Evolutionary conservation across 2,888 invertebrate species (phyloP).

Genomic region (Camptogramma bilineatum): DNA sequence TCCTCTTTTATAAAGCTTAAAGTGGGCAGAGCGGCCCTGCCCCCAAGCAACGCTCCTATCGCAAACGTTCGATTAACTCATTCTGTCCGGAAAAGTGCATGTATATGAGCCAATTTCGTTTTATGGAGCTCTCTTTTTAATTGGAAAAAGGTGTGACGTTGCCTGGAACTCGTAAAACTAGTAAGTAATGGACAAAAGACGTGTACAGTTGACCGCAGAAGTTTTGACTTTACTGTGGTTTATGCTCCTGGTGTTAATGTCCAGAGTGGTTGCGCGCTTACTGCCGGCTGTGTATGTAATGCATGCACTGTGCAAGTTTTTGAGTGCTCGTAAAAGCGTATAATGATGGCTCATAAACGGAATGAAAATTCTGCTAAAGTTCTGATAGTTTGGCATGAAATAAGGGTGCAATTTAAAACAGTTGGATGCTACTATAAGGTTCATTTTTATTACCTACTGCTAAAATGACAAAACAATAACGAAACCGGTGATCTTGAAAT

Average conservation of each 20-base stretch:
- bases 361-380: conserved; percentile 21
- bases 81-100: conserved; percentile 53
- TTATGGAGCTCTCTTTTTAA: conserved; percentile 40
- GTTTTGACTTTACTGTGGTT: conserved; percentile 18
- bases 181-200: conserved; percentile 31
- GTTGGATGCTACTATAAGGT: neutral
- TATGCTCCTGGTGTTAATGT: conserved; percentile 26
- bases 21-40: neutral
- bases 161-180: conserved; percentile 27
- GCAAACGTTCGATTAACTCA: conserved; percentile 62
- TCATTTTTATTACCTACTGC: neutral
- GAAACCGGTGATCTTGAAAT: neutral
- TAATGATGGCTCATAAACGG: conserved; percentile 19
- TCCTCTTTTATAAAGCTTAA: neutral
- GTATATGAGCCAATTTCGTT: conserved; percentile 34
- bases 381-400: conserved; percentile 9
- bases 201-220: conserved; percentile 8
- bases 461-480: neutral
- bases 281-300: conserved; percentile 18
- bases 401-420: conserved; percentile 7
- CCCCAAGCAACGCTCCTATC: conserved; percentile 16
- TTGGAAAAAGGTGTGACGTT: conserved; percentile 36
- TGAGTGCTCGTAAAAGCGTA: conserved; percentile 27
- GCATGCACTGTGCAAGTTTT: conserved; percentile 24
- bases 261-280: conserved; percentile 19